phyloP scores from a whole-genome alignment of 1,140 invertebrate species.

The Dendroctonus valens region DNA sequence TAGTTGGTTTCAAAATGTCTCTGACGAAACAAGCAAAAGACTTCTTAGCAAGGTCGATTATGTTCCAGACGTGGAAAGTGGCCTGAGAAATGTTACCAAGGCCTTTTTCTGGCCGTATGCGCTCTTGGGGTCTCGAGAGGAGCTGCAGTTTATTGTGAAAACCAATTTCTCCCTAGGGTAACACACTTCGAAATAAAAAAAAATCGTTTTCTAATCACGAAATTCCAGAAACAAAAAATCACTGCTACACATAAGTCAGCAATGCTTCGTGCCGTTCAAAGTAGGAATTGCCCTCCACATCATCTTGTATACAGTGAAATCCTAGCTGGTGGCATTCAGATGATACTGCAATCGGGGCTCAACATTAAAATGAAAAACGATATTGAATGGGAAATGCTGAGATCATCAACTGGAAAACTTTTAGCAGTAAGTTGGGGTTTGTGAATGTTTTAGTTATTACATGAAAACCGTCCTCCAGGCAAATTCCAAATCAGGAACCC shows the following conservation, averaged over 20 bases:
- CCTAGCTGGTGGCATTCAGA: constrained; percentile 59
- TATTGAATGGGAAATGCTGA: constrained; percentile 66
- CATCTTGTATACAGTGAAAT: constrained; percentile 61
- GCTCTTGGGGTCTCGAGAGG: constrained; percentile 65
- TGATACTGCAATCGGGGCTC: constrained; percentile 63
- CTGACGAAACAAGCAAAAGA: constrained; percentile 57
- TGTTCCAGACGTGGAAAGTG: constrained; percentile 61
- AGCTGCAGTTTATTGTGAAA: constrained; percentile 67
- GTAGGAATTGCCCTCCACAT: constrained; percentile 60
- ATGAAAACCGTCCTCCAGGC: constrained; percentile 36
- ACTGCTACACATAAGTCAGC: constrained; percentile 64
- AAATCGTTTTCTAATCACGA: constrained; percentile 7
- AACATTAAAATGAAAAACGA: constrained; percentile 64
- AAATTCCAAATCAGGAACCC: constrained; percentile 33
- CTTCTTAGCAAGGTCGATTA: constrained; percentile 65
- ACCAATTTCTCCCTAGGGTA: constrained; percentile 65
- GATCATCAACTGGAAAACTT: constrained; percentile 58
- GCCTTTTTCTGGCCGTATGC: constrained; percentile 72
- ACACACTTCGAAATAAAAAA: too few species aligned
- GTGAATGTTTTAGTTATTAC: background rate
- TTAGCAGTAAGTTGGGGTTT: constrained; percentile 54
- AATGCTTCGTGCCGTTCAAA: constrained; percentile 69
- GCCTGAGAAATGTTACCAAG: constrained; percentile 66
- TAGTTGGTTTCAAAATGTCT: constrained; percentile 64
- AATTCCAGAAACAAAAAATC: constrained; percentile 57